Evolutionary conservation across 2,113 vertebrate genomes (phyloP).

Genomic region (Cephalophus harveyi): DNA sequence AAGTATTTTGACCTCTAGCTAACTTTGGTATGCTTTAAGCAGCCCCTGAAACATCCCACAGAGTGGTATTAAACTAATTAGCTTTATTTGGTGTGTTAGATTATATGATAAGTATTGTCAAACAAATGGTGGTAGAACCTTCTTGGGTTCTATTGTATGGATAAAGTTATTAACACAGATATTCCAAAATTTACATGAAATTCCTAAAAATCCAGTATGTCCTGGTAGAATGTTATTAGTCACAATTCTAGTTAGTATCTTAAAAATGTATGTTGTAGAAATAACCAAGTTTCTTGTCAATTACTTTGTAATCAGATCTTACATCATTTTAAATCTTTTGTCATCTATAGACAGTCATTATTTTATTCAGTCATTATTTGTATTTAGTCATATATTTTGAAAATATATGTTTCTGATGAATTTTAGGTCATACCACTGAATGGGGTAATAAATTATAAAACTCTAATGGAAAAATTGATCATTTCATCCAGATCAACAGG

Average conservation of each 20-base stretch:
- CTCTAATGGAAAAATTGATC: background rate
- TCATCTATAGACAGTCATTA: background rate
- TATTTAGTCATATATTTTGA: too few species aligned
- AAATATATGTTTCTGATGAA: background rate
- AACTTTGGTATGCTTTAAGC: background rate
- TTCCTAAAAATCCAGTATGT: background rate
- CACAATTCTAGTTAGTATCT: background rate
- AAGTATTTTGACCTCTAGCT: background rate
- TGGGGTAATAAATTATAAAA: background rate
- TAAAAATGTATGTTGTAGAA: background rate
- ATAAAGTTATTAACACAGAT: background rate
- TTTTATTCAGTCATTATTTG: background rate
- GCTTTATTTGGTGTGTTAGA: background rate
- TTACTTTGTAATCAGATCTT: background rate
- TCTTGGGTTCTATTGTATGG: background rate
- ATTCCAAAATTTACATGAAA: background rate
- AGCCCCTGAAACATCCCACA: background rate
- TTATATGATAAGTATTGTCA: background rate
- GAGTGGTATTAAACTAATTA: background rate
- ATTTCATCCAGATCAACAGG: background rate
- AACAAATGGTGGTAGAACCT: background rate
- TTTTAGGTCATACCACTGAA: background rate
- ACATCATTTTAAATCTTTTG: background rate
- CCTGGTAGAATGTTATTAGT: background rate
- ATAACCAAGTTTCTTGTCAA: background rate